Percentiles rank a stretch among this genome's conserved stretches.
These are phyloP conservation scores for Macquaria ambigua DNA, from an alignment of 2,113 vertebrate genomes.

Conservation along the genomic window DNA sequence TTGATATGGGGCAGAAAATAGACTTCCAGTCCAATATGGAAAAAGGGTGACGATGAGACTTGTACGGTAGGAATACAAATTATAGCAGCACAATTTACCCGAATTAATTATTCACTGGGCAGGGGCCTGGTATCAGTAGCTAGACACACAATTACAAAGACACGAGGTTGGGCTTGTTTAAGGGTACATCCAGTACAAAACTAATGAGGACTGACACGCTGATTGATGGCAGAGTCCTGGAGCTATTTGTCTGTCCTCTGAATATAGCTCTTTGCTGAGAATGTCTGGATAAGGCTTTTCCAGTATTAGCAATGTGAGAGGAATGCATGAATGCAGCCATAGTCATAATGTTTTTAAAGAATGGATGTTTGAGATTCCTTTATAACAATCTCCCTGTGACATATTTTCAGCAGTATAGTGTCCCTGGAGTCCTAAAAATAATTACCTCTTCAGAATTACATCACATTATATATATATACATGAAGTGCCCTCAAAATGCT, in stretches of 20 bases:
- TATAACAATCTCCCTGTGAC: neutral
- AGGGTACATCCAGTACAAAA: slow-evolving; percentile 69
- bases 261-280: slow-evolving; percentile 25
- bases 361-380: neutral
- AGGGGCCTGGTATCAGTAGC: slow-evolving; percentile 68
- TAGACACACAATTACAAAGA: slow-evolving; percentile 78
- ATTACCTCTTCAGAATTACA: slow-evolving; percentile 39
- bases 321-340: neutral
- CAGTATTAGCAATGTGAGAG: neutral
- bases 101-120: slow-evolving; percentile 80
- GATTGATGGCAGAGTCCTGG: slow-evolving; percentile 70
- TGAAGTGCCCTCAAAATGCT: slow-evolving; percentile 36
- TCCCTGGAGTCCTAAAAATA: slow-evolving; percentile 40
- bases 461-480: slow-evolving; percentile 44
- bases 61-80: slow-evolving; percentile 64
- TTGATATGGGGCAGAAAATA: slow-evolving; percentile 84
- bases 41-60: slow-evolving; percentile 60
- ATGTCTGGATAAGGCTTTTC: slow-evolving; percentile 20
- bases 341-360: slow-evolving; percentile 6
- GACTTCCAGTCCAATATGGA: slow-evolving; percentile 70
- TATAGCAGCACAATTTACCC: slow-evolving; percentile 75
- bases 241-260: slow-evolving; percentile 63
- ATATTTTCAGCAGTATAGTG: neutral
- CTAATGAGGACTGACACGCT: slow-evolving; percentile 67
- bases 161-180: slow-evolving; percentile 76